Conservation (phyloP, 1,140 invertebrate genomes). For the Arion vulgaris region DNA sequence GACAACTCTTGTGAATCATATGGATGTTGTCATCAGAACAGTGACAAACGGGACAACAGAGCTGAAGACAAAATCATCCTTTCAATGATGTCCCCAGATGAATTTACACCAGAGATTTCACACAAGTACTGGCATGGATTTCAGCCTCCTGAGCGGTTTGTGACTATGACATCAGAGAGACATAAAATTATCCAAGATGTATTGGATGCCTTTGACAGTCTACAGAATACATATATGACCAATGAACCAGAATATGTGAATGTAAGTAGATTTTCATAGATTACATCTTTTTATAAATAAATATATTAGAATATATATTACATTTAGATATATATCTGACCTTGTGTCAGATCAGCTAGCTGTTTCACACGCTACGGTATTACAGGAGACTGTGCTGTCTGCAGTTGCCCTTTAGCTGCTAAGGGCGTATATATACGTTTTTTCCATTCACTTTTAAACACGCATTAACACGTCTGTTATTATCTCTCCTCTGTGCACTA, state of each 20-base stretch:
- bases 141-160: neutral
- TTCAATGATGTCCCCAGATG: slow-evolving; percentile 20
- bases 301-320: too few relatives aligned
- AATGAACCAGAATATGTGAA: slow-evolving; percentile 27
- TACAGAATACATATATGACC: slow-evolving; percentile 29
- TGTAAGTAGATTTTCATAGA: slow-evolving; percentile 16
- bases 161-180: slow-evolving; percentile 19
- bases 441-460: too few relatives aligned
- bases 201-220: slow-evolving; percentile 33
- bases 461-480: too few relatives aligned
- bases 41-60: neutral
- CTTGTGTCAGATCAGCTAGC: too few relatives aligned
- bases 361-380: too few relatives aligned
- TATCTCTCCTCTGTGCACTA: too few relatives aligned
- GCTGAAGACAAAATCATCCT: neutral
- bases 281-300: too few relatives aligned
- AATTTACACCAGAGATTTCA: slow-evolving; percentile 31
- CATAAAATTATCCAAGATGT: slow-evolving; percentile 32
- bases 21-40: neutral
- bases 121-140: slow-evolving; percentile 38
- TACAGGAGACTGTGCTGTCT: too few relatives aligned
- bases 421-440: too few relatives aligned
- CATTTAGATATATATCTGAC: too few relatives aligned
- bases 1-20: slow-evolving; percentile 33
- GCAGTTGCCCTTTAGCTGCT: too few relatives aligned